phyloP scores from a whole-genome alignment of 1,140 invertebrate species.

The Bacillus rossius region DNA sequence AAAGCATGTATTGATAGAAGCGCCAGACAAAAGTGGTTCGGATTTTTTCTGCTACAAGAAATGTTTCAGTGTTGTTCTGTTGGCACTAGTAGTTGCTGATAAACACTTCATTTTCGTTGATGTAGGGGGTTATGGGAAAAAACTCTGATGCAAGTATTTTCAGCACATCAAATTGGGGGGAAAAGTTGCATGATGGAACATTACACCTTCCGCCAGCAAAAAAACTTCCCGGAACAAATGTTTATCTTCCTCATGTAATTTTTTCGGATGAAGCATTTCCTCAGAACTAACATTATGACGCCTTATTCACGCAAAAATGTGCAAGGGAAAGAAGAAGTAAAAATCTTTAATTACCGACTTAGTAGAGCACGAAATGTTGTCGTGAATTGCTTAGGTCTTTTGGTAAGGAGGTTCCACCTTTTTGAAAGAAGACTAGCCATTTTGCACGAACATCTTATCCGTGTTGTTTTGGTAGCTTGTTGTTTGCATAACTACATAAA shows the following conservation, averaged over 20 bases:
- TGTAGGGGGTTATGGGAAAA: slow-evolving; percentile 36
- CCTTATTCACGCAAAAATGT: slow-evolving; percentile 16
- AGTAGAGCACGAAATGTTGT: no score
- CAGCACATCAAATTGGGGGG: no score
- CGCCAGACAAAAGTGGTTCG: slow-evolving; percentile 33
- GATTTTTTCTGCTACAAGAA: slow-evolving; percentile 38
- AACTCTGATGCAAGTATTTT: no score
- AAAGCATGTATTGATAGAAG: no score
- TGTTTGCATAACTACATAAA: neutral
- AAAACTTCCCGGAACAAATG: slow-evolving; percentile 15
- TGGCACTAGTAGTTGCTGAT: slow-evolving; percentile 38
- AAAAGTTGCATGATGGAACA: no score
- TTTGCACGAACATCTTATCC: neutral
- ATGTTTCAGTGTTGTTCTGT: slow-evolving; percentile 39
- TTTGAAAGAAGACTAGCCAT: neutral
- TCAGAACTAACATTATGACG: slow-evolving; percentile 28
- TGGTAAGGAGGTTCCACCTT: neutral
- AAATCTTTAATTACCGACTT: no score
- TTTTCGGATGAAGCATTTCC: slow-evolving; percentile 40
- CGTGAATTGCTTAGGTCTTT: neutral
- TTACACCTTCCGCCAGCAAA: no score
- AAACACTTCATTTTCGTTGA: slow-evolving; percentile 41
- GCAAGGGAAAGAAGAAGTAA: no score
- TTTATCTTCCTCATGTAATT: slow-evolving; percentile 28
- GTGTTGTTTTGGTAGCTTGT: neutral